Percentiles rank a stretch among this genome's conserved stretches.
Conservation (phyloP, 2,797 vertebrate genomes). For the Hozukius guyotensis region DNA sequence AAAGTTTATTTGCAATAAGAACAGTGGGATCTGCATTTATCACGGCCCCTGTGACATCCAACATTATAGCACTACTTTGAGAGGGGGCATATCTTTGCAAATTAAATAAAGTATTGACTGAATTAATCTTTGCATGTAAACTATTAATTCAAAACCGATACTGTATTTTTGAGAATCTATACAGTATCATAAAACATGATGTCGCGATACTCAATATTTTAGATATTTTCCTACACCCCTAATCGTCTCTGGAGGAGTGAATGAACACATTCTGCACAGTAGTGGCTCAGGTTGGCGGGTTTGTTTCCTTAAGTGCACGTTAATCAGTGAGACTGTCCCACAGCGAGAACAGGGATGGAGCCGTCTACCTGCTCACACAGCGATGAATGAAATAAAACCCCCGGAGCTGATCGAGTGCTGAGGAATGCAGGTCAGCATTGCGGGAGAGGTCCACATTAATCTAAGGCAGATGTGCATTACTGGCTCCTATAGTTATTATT, state of each 20-base stretch:
- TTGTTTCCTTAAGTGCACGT: slow-evolving; percentile 13
- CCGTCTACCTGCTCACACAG: slow-evolving; percentile 69
- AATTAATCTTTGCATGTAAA: too few relatives aligned
- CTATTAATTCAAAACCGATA: too few relatives aligned
- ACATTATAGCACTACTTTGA: too few relatives aligned
- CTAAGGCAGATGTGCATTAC: slow-evolving; percentile 80
- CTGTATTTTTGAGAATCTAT: too few relatives aligned
- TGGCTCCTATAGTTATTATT: slow-evolving; percentile 80
- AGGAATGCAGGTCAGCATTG: slow-evolving; percentile 78
- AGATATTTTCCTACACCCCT: too few relatives aligned
- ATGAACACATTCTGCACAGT: slow-evolving; percentile 24
- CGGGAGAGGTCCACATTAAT: slow-evolving; percentile 80
- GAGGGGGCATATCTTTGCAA: too few relatives aligned
- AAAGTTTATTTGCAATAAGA: too few relatives aligned
- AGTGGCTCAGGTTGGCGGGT: slow-evolving; percentile 1
- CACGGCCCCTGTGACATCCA: too few relatives aligned
- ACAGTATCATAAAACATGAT: too few relatives aligned
- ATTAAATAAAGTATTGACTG: too few relatives aligned
- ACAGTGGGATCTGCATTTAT: too few relatives aligned
- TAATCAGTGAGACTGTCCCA: slow-evolving; percentile 46
- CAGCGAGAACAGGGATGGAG: slow-evolving; percentile 45
- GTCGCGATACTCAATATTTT: too few relatives aligned
- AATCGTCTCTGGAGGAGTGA: background rate
- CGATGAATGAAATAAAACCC: slow-evolving; percentile 72
- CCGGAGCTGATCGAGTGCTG: slow-evolving; percentile 67